Evolutionary conservation across 2,113 vertebrate genomes (phyloP), one percentile per base, ranked within the genome.

Genomic region (Myiopsitta monachus): DNA sequence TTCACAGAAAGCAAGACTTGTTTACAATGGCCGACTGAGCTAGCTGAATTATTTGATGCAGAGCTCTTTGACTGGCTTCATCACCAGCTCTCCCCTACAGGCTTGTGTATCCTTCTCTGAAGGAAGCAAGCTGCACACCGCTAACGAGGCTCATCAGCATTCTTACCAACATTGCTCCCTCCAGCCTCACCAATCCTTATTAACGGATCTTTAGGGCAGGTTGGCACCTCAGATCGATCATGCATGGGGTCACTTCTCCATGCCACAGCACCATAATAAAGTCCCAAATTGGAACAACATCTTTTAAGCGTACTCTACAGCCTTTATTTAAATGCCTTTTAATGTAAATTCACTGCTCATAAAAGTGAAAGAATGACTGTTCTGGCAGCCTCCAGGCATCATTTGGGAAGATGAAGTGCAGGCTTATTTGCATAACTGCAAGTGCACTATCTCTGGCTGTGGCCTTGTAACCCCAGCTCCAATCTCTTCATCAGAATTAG

Each of bases 271-370:
- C 74, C 64, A 61, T 92, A 92, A 96, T 90, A 83, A 96, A 83
- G 64, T 86, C 75, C 27, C 57, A 92, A 91, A 88, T 84, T 64
- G 59, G 88, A 94, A 84, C 73, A 96, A 90, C 90, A 92, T 94
- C 62, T 89, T 93, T 94, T 95, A 88, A 82, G 41, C 0, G 0
- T 52, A 73, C 41, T 91, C 83, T 72, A 59, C 63, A 92, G 52
- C 61, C 74, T 95, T 96, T 96, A 94, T 94, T 96, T 95, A 96
- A 95, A 89, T 73, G 66, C 24, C 57, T 91, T 94, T 92, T 93
- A 95, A 95, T 93, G 90, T 92, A 95, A 95, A 96, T 96, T 95
- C 86, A 64, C 69, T 69, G 86, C 61, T 96, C 77, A 69, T 90
- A 91, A 96, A 96, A 96, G 80, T 95, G 92, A 94, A 90, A 63